phyloP scores from a whole-genome alignment of 1,140 invertebrate species.

The Pachyrhynchus sulphureomaculatus region DNA sequence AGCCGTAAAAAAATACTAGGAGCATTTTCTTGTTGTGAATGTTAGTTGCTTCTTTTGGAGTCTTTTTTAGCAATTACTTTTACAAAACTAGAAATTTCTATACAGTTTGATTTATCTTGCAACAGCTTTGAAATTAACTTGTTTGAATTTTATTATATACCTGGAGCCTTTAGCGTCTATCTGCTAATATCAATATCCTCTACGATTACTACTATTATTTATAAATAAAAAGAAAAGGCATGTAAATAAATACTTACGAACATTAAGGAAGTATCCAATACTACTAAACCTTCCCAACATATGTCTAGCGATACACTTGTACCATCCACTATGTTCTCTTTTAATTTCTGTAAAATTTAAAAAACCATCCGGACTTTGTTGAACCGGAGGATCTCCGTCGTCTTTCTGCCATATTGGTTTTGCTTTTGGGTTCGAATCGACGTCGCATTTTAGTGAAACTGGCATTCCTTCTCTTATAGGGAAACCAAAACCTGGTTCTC shows the following conservation, averaged over 20 bases:
- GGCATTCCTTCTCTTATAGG: conserved; percentile 80
- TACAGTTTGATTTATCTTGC: no score
- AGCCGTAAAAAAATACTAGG: no score
- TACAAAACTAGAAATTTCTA: no score
- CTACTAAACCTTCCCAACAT: conserved; percentile 80
- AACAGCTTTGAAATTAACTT: no score
- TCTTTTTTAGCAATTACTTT: no score
- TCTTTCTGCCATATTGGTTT: conserved; percentile 81
- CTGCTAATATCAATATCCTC: no score
- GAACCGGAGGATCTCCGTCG: conserved; percentile 62
- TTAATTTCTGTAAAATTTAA: conserved; percentile 79
- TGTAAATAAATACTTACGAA: conserved; percentile 52
- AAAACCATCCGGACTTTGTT: conserved; percentile 71
- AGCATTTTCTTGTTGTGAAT: no score
- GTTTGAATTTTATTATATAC: no score
- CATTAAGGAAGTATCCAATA: conserved; percentile 86
- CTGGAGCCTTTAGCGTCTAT: no score
- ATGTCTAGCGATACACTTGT: conserved; percentile 83
- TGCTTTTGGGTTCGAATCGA: conserved; percentile 87
- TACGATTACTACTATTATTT: no score
- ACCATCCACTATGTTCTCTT: conserved; percentile 81
- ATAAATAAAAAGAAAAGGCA: no score
- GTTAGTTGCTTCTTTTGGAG: no score
- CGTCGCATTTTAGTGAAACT: conserved; percentile 84
- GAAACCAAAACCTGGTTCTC: conserved; percentile 85